Evolutionary conservation across 2,797 vertebrate genomes (phyloP), one percentile per base, ranked within the genome.

Genomic region (Amniataba percoides): DNA sequence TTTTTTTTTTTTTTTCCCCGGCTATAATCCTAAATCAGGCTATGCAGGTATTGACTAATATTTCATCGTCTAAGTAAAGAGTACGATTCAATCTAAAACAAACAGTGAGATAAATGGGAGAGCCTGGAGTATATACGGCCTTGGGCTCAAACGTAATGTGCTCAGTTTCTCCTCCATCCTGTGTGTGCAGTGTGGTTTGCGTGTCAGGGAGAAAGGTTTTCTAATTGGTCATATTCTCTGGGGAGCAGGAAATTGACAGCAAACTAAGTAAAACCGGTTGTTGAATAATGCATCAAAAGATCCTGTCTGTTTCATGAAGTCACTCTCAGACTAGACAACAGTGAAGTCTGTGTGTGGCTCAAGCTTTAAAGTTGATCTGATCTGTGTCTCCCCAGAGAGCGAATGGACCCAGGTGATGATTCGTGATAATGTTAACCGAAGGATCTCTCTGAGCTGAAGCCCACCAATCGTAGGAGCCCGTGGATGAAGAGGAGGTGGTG

Each of bases 391-490:
- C 73, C 43, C 82, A 94, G 93, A 92, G 85, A 88, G 87, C 90
- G 84, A 85, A 82, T 87, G 94, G 90, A 92, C 80, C 78, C 88
- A 82, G 88, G 80, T 87, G 87, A 94, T 83, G 92, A 93, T 88
- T 87, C 90, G 79, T 77, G 78, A 93, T 62, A 82, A 88, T 83
- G 87, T 82, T 81, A 49, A 72, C 71, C 86, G 81, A 88, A 83
- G 87, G 87, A 77, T 82, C 83, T 71, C 60, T 92, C 84, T 94
- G 90, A 94, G 90, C 79, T 84, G 70, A 91, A 85, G 79, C 73
- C 69, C 82, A 34, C 80, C 85, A 36, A 52, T 84, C 66, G 80
- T 71, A 69, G 84, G 65, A 87, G 62, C 83, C 71, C 46, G 77
- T 89, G 86, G 92, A 92, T 89, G 93, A 88, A 53, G 82, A 84